Conservation (phyloP, 53 echinoderm and acorn worm genomes). For the Mesocentrotus franciscanus region DNA sequence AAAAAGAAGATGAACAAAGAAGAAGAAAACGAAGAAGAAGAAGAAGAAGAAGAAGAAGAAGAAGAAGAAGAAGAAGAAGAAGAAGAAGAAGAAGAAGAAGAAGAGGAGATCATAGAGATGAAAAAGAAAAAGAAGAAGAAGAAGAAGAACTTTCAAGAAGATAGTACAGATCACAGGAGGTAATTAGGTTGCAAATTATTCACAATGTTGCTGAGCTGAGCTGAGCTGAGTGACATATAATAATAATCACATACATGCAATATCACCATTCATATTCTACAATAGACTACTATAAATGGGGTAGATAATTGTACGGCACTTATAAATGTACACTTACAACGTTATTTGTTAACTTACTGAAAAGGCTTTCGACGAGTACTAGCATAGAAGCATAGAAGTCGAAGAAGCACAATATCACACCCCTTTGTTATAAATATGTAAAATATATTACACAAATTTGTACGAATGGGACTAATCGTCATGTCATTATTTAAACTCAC, state of each 20-base stretch:
- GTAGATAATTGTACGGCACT: too few relatives aligned
- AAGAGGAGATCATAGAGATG: too few relatives aligned
- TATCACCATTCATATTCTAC: too few relatives aligned
- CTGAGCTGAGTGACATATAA: not conserved
- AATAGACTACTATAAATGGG: too few relatives aligned
- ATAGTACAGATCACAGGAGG: not conserved
- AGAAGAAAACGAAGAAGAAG: not conserved
- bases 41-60: not conserved
- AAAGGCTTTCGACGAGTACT: too few relatives aligned
- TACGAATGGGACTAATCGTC: constrained; percentile 6
- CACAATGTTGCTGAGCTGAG: too few relatives aligned
- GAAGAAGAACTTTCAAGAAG: constrained; percentile 11
- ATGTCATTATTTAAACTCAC: constrained; percentile 70
- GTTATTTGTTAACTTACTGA: too few relatives aligned
- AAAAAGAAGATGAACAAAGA: not conserved
- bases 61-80: not conserved
- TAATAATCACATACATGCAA: too few relatives aligned
- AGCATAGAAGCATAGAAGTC: too few relatives aligned
- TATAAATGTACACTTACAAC: too few relatives aligned
- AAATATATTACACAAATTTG: constrained; percentile 9
- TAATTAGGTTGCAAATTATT: too few relatives aligned
- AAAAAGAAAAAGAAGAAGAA: not conserved
- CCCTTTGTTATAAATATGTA: not conserved
- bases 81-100: not conserved
- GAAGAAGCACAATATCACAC: too few relatives aligned